Evolutionary conservation across 2,797 vertebrate genomes (phyloP), one percentile per base, ranked within the genome.

Genomic region (Gymnothorax javanicus): DNA sequence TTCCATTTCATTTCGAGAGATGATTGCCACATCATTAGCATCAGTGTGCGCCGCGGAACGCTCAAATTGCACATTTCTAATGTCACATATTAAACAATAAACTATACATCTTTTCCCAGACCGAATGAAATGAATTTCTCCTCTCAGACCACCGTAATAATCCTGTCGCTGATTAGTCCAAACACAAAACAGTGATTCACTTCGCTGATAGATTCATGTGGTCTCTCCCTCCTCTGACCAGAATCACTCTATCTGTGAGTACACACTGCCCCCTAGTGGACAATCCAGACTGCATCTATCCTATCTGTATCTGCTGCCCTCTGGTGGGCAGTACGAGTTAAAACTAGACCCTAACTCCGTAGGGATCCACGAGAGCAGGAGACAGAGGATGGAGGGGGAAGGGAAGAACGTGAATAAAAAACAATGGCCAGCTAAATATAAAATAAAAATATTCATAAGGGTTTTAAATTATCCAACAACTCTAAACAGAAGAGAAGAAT

Each of bases 181-280:
- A 52, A 77, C 23, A 5, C 43, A 77, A 17, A 43, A 15, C 1
- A 15, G 33, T 52, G 5, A 52, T 79, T 54, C 50, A 12, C 50
- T 20, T 54, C 23, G 75, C 75, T 79, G 43, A 25, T 0, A 7
- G 67, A 23, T 25, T 23, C 1, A 27, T 27, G 25, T 4, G 12
- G 20, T 27, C 11, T 27, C 9, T 1, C 56, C 25, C n/a, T 57
- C 7, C 9, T 23, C 56, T 81, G 81, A 58, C 8, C 13, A 56
- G 2, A 33, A 9, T 13, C 50, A 33, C 27, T 43, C 4, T 15
- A 82, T 59, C 94, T 94, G 77, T 86, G 64, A 50, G 85, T 9
- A 20, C 88, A 92, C 90, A 89, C 89, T 96, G 95, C 96, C 95
- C 94, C 95, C 97, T 97, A 88, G 91, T 96, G 97, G 90, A 81